phyloP scores from a whole-genome alignment of 2,888 invertebrate species.

The Macrosiphum euphorbiae region DNA sequence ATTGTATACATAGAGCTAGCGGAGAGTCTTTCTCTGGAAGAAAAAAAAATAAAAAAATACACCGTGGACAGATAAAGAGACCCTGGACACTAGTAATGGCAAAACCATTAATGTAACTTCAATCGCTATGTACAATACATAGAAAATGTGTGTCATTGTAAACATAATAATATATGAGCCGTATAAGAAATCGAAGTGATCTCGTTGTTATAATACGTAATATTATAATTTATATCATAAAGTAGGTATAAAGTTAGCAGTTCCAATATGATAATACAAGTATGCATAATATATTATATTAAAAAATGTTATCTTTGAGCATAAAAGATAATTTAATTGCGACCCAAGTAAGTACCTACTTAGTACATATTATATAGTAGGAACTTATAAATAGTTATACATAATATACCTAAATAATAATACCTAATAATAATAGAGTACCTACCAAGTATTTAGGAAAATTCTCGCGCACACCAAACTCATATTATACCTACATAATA shows the following conservation, averaged over 20 bases:
- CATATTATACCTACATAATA: not conserved
- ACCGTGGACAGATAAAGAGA: not conserved
- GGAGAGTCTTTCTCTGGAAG: not conserved
- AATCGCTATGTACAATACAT: not conserved
- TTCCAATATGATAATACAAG: not conserved
- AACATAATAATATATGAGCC: not conserved
- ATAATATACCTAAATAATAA: not conserved
- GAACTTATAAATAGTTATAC: no score
- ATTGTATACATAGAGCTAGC: not conserved
- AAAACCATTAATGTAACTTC: not conserved
- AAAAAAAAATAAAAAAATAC: not conserved
- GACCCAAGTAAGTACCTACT: not conserved
- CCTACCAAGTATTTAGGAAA: not conserved
- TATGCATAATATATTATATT: not conserved
- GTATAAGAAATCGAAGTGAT: not conserved
- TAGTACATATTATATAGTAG: no score
- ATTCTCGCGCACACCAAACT: not conserved
- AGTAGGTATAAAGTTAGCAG: not conserved
- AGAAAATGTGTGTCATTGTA: not conserved
- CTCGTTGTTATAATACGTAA: not conserved
- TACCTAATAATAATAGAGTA: not conserved
- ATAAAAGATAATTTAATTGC: conserved; percentile 10
- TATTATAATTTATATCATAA: not conserved
- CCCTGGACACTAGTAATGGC: not conserved
- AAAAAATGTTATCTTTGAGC: no score